Evolutionary conservation across 2,797 vertebrate genomes (phyloP), one percentile per base, ranked within the genome.

Genomic region (Sebastes cheni): DNA sequence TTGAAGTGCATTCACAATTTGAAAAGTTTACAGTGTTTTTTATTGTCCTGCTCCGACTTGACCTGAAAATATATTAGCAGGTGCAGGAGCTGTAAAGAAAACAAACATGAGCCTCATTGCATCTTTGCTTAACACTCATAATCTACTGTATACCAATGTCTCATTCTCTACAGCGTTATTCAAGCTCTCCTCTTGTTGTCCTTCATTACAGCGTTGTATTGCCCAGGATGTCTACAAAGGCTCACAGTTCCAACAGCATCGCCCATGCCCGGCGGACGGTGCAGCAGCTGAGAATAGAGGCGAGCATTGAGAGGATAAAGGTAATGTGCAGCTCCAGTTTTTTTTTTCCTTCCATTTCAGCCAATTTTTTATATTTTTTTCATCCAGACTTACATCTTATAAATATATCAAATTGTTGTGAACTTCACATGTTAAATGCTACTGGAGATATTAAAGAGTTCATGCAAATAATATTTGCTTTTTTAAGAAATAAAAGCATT

Each of bases 231-330:
- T 98, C 98, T 72, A 96, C 97, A 82, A 99, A 98, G 93, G 95
- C 96, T 3, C 92, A 96, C 66, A 96, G 95, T 87, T 96, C 96
- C 91, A 98, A 97, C 92, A 99, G 95, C 93, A 95, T 97, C 50
- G 83, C 94, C 39, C 96, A 97, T 71, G 96, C 97, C 4, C 95
- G 95, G 52, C 95, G 96, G 86, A 97, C 95, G 0, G 98, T 99
- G 82, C 97, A 98, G 90, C 98, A 99, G 92, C 89, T 99, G 32
- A 95, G 96, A 79, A 90, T 97, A 87, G 98, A 99, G 80, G 98
- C 98, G 11, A 97, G 95, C 88, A 96, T 98, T 2, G 98, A 99
- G 84, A 97, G 98, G 92, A 98, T 98, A 96, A 99, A 98, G 98
- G 98, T 98, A 91, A 72, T 55, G 20, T 50, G 56, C 50, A 46